Evolutionary conservation across 1,140 invertebrate genomes (phyloP), one percentile per base, ranked within the genome.

Genomic region (Hypothenemus hampei): DNA sequence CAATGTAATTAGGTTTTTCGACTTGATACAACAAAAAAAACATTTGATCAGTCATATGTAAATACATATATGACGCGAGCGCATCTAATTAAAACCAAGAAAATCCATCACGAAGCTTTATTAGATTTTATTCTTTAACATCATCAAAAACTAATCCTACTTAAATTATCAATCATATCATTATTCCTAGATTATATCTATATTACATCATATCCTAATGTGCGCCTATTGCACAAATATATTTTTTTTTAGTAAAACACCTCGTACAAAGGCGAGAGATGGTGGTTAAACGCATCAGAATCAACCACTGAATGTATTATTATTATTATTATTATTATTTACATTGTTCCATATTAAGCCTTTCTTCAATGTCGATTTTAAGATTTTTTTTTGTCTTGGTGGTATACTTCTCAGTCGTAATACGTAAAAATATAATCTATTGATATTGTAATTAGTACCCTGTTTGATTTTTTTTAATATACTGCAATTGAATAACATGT

Each of bases 71-170:
- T n/a, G n/a, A n/a, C n/a, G n/a, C n/a, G n/a, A n/a, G n/a, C n/a
- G n/a, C n/a, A n/a, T n/a, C n/a, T n/a, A n/a, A n/a, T n/a, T n/a
- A n/a, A n/a, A n/a, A n/a, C n/a, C n/a, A n/a, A n/a, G n/a, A n/a
- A n/a, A n/a, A n/a, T n/a, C n/a, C n/a, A n/a, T 66, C 61, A 67
- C 65, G 63, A 69, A 69, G 68, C 68, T 68, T 68, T 67, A 65
- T 66, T 69, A 60, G 63, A 68, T 68, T 69, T 66, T 57, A 45
- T 63, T n/a, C n/a, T 69, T 69, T 65, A 69, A 69, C 68, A 69
- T 69, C 66, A 65, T 68, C 66, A 67, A 69, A 69, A 69, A 69
- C 68, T 69, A 69, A 64, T 61, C 60, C 68, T 69, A 69, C 62
- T 66, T 69, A n/a, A 69, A 64, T 65, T 68, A 68, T 69, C 66